phyloP scores from a whole-genome alignment of 2,113 vertebrate species.

The Thalassoma bifasciatum region DNA sequence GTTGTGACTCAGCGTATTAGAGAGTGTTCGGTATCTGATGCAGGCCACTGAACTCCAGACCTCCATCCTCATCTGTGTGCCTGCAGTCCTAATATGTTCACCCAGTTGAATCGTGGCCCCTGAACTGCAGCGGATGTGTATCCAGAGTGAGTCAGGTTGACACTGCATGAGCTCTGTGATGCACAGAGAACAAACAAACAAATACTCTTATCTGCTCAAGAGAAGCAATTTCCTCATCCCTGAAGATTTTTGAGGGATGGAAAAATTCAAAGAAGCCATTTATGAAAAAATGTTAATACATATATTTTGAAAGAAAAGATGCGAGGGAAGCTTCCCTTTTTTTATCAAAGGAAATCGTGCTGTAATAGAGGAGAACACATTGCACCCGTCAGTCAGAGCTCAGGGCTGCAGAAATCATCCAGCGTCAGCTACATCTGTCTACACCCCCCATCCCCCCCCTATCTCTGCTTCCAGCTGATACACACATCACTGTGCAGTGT shows the following conservation, averaged over 20 bases:
- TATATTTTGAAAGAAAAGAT: constrained; percentile 36
- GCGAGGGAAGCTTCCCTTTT: background rate
- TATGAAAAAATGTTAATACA: background rate
- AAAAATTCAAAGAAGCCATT: background rate
- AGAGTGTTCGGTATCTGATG: constrained; percentile 34
- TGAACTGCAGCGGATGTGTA: constrained; percentile 36
- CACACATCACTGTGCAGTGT: constrained; percentile 26
- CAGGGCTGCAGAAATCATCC: constrained; percentile 62
- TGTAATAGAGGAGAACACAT: constrained; percentile 58
- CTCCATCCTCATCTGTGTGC: constrained; percentile 45
- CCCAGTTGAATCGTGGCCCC: constrained; percentile 48
- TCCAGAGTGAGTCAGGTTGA: constrained; percentile 39
- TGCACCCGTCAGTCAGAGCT: constrained; percentile 75
- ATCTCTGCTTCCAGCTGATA: too few relatives aligned
- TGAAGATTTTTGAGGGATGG: background rate
- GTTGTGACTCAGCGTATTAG: constrained; percentile 8
- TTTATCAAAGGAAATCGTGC: constrained; percentile 57
- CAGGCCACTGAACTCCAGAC: constrained; percentile 47
- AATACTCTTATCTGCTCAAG: background rate
- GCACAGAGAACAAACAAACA: constrained; percentile 28
- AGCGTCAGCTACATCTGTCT: constrained; percentile 38
- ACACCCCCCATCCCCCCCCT: constrained; percentile 29
- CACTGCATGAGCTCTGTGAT: constrained; percentile 12
- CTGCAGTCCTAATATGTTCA: constrained; percentile 66
- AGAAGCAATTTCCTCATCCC: background rate